Evolutionary conservation across 2,888 invertebrate species (phyloP).

Genomic region (Osmoderma eremita): DNA sequence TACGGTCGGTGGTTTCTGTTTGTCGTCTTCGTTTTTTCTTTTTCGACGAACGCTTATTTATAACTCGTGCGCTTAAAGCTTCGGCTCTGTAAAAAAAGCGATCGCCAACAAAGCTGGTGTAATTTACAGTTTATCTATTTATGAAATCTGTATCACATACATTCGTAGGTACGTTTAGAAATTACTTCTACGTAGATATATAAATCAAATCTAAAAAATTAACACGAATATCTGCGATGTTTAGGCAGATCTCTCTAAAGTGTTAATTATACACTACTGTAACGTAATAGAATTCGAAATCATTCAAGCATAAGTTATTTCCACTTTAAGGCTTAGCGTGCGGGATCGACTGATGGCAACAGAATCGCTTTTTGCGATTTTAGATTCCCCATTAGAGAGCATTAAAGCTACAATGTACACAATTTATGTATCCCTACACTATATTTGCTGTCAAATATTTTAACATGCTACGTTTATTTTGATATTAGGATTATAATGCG

Average conservation of each 20-base stretch:
- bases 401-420: neutral
- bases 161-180: neutral
- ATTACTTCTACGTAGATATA: neutral
- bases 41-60: neutral
- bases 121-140: conserved; percentile 24
- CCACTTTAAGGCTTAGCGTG: neutral
- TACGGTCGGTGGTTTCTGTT: conserved; percentile 13
- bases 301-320: conserved; percentile 5
- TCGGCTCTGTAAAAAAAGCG: neutral
- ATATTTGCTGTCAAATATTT: too few relatives aligned
- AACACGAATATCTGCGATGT: conserved; percentile 10
- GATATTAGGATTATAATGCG: too few relatives aligned
- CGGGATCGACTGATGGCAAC: neutral
- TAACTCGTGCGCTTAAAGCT: too few relatives aligned
- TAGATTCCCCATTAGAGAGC: conserved; percentile 1
- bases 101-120: conserved; percentile 13
- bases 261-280: conserved; percentile 7
- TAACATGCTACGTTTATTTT: too few relatives aligned
- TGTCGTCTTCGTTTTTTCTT: conserved; percentile 13
- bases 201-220: conserved; percentile 12
- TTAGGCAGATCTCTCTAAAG: conserved; percentile 11
- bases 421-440: neutral
- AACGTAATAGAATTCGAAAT: conserved; percentile 18
- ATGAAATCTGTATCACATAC: conserved; percentile 13
- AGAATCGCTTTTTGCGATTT: conserved; percentile 3